Conservation (phyloP, 1,140 invertebrate species). For the Pachypeltis micranthus region DNA sequence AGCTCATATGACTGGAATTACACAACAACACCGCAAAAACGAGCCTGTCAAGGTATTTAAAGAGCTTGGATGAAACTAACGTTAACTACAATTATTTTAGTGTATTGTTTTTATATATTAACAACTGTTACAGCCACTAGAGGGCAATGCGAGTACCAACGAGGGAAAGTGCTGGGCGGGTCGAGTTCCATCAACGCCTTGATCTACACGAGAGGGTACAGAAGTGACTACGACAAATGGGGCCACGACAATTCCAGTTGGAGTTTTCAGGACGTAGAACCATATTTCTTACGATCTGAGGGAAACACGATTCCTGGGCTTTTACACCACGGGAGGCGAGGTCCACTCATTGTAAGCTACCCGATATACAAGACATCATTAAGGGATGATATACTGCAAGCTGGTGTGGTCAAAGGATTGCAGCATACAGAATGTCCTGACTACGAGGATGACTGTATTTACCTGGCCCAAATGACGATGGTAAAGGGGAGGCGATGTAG, state of each 20-base stretch:
- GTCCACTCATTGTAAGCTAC: slow-evolving; percentile 62
- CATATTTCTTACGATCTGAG: slow-evolving; percentile 61
- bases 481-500: slow-evolving; percentile 73
- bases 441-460: slow-evolving; percentile 64
- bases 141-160: slow-evolving; percentile 45
- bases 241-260: slow-evolving; percentile 52
- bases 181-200: slow-evolving; percentile 49
- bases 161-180: slow-evolving; percentile 42
- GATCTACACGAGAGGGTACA: slow-evolving; percentile 52
- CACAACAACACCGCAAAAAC: slow-evolving; percentile 43
- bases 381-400: slow-evolving; percentile 47
- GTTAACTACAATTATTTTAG: too few relatives aligned
- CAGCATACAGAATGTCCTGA: slow-evolving; percentile 50
- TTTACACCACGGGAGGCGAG: slow-evolving; percentile 50
- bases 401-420: slow-evolving; percentile 38
- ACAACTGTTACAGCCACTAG: slow-evolving; percentile 14
- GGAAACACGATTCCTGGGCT: slow-evolving; percentile 37
- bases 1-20: slow-evolving; percentile 50
- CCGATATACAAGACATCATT: slow-evolving; percentile 35
- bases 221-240: slow-evolving; percentile 57
- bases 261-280: slow-evolving; percentile 59
- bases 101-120: too few relatives aligned
- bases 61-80: too few relatives aligned
- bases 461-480: slow-evolving; percentile 61
- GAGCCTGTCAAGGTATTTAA: too few relatives aligned